A percentile compares a stretch with the other conserved stretches of the same genome.
Evolutionary conservation across 2,113 vertebrate genomes (phyloP).

Genomic region (Crypturellus undulatus): DNA sequence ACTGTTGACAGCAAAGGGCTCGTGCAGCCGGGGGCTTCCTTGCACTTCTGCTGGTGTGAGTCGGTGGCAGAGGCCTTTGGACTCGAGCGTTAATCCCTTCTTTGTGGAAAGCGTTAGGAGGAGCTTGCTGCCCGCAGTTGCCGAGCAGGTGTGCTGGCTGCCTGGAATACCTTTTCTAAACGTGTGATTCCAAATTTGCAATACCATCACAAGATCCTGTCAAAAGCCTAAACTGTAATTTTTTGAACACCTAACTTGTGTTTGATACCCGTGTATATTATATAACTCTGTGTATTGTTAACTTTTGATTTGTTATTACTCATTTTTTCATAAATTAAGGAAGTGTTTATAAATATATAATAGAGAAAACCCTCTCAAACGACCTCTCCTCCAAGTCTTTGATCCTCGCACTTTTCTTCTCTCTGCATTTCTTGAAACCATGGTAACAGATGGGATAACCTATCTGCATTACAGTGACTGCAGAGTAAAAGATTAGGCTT

Average conservation of each 20-base stretch:
- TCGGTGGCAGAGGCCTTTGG: background rate
- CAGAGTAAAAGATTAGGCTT: background rate
- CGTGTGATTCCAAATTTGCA: background rate
- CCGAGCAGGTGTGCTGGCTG: background rate
- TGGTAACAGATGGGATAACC: conserved; percentile 40
- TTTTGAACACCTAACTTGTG: background rate
- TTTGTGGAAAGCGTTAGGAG: fast-evolving
- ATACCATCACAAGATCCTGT: background rate
- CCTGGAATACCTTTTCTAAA: background rate
- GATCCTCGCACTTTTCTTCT: background rate
- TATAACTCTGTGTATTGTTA: background rate
- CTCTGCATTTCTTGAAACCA: conserved; percentile 31
- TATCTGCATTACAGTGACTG: background rate
- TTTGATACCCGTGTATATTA: background rate
- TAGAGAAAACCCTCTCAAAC: background rate
- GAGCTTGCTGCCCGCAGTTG: background rate
- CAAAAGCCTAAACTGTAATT: background rate
- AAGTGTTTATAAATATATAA: background rate
- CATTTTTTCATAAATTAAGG: background rate
- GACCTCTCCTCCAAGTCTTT: background rate
- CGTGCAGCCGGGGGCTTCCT: background rate
- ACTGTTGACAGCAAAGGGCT: background rate
- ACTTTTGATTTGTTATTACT: background rate
- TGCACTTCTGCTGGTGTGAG: background rate
- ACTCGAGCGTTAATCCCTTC: background rate